Conservation (phyloP, 2,888 invertebrate species). For the Gortyna flavago region DNA sequence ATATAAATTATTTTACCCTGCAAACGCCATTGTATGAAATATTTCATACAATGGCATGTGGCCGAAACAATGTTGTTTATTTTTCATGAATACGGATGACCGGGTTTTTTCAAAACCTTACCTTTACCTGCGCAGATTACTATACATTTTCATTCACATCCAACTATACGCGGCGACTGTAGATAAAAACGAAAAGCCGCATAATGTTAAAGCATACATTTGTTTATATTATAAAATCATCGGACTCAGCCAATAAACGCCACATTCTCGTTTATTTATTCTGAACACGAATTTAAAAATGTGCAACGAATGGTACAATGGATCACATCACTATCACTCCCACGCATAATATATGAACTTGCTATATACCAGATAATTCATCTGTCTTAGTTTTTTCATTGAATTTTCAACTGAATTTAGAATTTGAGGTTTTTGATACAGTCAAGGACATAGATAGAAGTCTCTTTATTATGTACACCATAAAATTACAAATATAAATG, state of each 20-base stretch:
- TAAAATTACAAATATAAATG: background rate
- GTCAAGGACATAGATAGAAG: background rate
- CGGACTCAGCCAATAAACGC: conserved; percentile 61
- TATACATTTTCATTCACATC: conserved; percentile 35
- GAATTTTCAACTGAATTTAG: conserved; percentile 8
- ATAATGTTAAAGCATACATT: conserved; percentile 38
- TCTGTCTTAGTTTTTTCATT: conserved; percentile 6
- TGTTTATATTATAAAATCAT: conserved; percentile 55
- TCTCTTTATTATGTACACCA: background rate
- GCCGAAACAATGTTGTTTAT: background rate
- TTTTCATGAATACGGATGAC: background rate
- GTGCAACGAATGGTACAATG: conserved; percentile 56
- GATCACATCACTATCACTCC: conserved; percentile 46
- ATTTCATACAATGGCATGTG: background rate
- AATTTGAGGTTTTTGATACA: background rate
- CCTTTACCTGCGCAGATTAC: background rate
- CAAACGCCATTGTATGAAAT: background rate
- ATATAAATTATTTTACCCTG: background rate
- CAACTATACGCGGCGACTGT: conserved; percentile 12
- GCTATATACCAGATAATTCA: conserved; percentile 8
- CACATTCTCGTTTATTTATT: conserved; percentile 59
- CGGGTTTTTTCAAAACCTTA: background rate
- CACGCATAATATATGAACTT: conserved; percentile 25
- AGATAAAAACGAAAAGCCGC: conserved; percentile 39
- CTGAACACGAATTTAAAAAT: conserved; percentile 52